Evolutionary conservation across 2,797 vertebrate species (phyloP).

Genomic region (Parauchenoglanis ngamensis): DNA sequence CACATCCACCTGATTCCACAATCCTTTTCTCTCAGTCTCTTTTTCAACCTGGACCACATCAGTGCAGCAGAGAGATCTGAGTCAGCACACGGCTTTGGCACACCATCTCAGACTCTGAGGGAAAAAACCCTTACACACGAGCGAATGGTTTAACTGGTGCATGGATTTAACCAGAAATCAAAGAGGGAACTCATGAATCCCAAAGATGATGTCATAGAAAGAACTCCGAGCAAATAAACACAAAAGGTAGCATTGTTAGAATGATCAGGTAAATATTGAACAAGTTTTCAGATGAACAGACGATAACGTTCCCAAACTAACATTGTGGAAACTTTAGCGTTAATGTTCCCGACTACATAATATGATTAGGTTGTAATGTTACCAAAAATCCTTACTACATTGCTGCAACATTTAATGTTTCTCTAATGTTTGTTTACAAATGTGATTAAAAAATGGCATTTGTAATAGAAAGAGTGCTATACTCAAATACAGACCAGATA

Average conservation of each 20-base stretch:
- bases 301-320: background rate
- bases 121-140: background rate
- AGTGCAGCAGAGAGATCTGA: slow-evolving; percentile 70
- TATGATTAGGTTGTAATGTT: too few relatives aligned
- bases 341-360: background rate
- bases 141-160: background rate
- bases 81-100: slow-evolving; percentile 63
- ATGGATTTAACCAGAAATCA: slow-evolving; percentile 3
- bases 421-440: background rate
- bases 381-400: background rate
- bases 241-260: background rate
- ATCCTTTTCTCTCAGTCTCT: slow-evolving; percentile 21
- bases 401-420: background rate
- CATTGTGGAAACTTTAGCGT: background rate
- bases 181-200: background rate
- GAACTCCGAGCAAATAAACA: background rate
- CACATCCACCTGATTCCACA: slow-evolving; percentile 45
- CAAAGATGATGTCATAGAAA: background rate
- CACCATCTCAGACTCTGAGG: background rate
- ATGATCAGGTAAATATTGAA: too few relatives aligned
- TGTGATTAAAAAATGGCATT: background rate
- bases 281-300: background rate
- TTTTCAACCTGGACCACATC: slow-evolving; percentile 70
- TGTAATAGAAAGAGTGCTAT: background rate
- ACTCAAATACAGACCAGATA: background rate